A percentile compares a stretch with the other conserved stretches of the same genome.
Evolutionary conservation across 2,888 invertebrate genomes (phyloP).

Genomic region (Gastrophysa polygoni): DNA sequence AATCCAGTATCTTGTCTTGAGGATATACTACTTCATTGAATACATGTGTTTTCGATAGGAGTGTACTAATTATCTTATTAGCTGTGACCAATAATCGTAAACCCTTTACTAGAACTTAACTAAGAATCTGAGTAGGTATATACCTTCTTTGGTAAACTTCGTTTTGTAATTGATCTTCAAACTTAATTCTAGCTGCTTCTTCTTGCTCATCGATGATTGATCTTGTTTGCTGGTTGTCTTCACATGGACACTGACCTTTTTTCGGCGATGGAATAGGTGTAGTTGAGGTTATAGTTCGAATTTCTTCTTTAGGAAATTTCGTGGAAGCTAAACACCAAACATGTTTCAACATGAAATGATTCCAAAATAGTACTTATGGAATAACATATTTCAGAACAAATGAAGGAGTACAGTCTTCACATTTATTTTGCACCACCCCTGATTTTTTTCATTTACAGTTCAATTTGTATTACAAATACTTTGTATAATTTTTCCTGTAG

Average conservation of each 20-base stretch:
- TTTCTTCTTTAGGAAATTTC: conserved; percentile 15
- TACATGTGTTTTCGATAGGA: no score
- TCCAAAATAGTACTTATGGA: no score
- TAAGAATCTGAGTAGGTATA: not conserved
- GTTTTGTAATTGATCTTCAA: conserved; percentile 84
- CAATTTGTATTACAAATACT: no score
- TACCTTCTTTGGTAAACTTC: conserved; percentile 66
- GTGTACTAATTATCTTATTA: no score
- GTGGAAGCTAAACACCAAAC: conserved; percentile 1
- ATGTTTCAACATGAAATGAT: not conserved
- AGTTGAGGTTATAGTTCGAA: conserved; percentile 21
- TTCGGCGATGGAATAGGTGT: conserved; percentile 22
- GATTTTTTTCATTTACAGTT: no score
- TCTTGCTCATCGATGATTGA: conserved; percentile 61
- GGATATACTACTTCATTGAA: no score
- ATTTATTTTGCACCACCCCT: no score
- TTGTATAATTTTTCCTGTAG: no score
- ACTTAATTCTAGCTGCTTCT: conserved; percentile 68
- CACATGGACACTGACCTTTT: conserved; percentile 39
- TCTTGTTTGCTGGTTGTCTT: conserved; percentile 30
- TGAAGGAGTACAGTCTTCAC: no score
- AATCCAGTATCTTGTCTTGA: no score
- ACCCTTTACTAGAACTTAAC: not conserved
- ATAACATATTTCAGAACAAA: not conserved
- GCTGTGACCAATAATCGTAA: not conserved